Base-by-base conservation (phyloP, 1,140 invertebrate genomes). In the Drosophila takahashii region DNA sequence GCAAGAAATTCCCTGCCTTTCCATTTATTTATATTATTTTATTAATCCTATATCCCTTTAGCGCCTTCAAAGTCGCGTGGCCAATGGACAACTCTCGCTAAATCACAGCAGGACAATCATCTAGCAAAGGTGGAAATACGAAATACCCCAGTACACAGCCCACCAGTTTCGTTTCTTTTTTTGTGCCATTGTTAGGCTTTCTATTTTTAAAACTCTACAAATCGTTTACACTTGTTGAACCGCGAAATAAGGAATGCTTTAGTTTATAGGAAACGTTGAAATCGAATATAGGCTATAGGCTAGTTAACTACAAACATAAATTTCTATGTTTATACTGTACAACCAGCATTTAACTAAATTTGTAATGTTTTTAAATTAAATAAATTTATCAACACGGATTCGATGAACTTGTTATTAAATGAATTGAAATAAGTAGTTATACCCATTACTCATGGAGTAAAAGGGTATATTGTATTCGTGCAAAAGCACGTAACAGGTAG, bases 91-190 rank as follows among this genome's bases (percentile, higher is more conserved):
- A 51, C 41, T 92, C 16, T 79, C 89, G 3, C 64, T 92, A 2
- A 91, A 92, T 34, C 90, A 92, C 57, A 92, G 91, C 56, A 65
- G 51, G 29, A 90, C 83, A 10, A 72, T 92, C 26, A 92, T 92
- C 47, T 92, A 84, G 59, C 36, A 34, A 22, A 15, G 26, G 29
- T 16, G 9, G 29, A 50, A 5, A 10, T 6, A 16, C 1, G 6
- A 27, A 13, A 13, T 48, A 54, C 22, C 32, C 13, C 32, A 60
- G 58, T 54, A 56, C 32, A 60, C 34, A 27, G n/a, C 13, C 26
- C n/a, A 48, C 47, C 26, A 48, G 26, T 48, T 48, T 7, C 0
- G 29, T 29, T 48, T 15, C 10, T 41, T 8, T 4, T 15, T 11
- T 26, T 26, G 29, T 48, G 47, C 47, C 47, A 48, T 29, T 48